Percentiles rank a stretch among this genome's conserved stretches.
phyloP scores from a whole-genome alignment of 2,888 invertebrate genomes.

The Gastracanthus pulcherrimus region DNA sequence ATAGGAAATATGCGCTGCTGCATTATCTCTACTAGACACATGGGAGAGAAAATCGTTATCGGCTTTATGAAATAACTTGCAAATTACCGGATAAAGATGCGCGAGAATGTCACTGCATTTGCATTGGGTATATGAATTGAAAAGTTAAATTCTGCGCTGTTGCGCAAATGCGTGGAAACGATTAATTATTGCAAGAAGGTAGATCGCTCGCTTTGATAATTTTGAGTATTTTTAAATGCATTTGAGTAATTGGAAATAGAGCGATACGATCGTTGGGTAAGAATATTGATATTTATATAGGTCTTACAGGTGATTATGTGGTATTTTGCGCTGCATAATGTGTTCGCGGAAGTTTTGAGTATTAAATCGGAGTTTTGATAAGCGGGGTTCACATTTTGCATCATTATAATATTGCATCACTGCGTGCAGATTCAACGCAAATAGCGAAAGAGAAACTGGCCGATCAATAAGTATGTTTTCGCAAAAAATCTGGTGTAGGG shows the following conservation, averaged over 20 bases:
- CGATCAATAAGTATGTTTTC: neutral
- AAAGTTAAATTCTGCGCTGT: too few species aligned
- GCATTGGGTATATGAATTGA: too few species aligned
- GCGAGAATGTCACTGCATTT: too few species aligned
- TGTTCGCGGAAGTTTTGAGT: neutral
- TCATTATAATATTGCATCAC: neutral
- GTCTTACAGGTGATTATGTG: neutral
- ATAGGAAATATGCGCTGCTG: neutral
- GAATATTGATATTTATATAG: too few species aligned
- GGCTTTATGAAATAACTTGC: neutral
- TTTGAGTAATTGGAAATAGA: too few species aligned
- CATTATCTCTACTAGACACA: neutral
- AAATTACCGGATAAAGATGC: too few species aligned
- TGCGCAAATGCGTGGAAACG: too few species aligned
- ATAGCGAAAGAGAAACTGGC: neutral
- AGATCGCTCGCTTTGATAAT: too few species aligned
- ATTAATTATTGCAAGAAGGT: too few species aligned
- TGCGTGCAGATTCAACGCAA: neutral
- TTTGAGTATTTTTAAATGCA: too few species aligned
- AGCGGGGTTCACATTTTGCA: neutral
- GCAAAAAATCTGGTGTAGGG: neutral
- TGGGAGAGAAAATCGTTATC: neutral
- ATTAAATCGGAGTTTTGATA: neutral
- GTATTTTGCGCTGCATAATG: neutral
- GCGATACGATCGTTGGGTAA: too few species aligned